A percentile compares a stretch with the other conserved stretches of the same genome.
These are phyloP conservation scores for Spilogale gracilis DNA, from an alignment of 2,113 vertebrate species.

Conservation along the genomic window DNA sequence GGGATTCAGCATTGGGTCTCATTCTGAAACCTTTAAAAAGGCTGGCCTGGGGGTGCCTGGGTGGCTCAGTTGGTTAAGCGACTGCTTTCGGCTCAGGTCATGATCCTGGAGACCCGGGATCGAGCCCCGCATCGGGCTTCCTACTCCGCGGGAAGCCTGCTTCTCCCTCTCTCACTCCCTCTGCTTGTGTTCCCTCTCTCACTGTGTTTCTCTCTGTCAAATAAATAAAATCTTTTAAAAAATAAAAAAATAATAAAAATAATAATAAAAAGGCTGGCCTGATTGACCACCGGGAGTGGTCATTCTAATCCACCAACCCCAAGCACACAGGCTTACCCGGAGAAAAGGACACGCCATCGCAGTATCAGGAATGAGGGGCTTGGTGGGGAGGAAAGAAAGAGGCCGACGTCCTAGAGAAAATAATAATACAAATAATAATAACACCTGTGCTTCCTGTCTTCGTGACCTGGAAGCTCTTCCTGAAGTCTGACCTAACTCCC, in stretches of 20 bases:
- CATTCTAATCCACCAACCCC: background rate
- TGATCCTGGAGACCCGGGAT: too few species aligned
- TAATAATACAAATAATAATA: background rate
- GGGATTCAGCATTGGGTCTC: background rate
- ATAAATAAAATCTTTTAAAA: too few species aligned
- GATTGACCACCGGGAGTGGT: background rate
- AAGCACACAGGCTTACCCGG: accelerated
- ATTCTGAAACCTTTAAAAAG: background rate
- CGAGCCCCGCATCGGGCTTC: too few species aligned
- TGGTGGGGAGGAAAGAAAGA: background rate
- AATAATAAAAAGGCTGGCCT: background rate
- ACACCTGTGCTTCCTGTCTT: background rate
- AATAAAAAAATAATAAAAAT: too few species aligned
- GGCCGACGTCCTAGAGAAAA: background rate
- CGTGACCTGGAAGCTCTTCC: constrained; percentile 46
- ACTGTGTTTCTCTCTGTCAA: too few species aligned
- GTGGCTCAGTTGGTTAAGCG: too few species aligned
- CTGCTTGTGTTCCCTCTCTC: too few species aligned
- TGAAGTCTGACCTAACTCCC: background rate
- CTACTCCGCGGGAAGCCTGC: too few species aligned
- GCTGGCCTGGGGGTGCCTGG: background rate
- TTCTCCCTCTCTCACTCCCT: too few species aligned
- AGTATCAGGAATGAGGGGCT: accelerated
- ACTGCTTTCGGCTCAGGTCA: too few species aligned
- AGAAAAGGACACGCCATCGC: background rate